Evolutionary conservation across 2,888 invertebrate species (phyloP).

Genomic region (Bellardia bayeri): DNA sequence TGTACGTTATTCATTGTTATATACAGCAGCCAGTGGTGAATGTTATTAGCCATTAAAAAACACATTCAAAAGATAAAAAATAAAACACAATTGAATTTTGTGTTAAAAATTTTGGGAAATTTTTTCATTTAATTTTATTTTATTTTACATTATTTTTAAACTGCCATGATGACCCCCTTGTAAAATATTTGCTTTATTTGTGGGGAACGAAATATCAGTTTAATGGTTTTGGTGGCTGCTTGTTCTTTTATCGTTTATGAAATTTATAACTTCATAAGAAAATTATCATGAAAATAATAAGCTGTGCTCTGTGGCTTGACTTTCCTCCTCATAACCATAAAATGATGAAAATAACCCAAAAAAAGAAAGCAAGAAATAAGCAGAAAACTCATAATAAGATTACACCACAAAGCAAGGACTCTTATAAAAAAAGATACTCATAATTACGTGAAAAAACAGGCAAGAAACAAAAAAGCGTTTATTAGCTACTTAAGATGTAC

Average conservation of each 20-base stretch:
- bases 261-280: slow-evolving; percentile 76
- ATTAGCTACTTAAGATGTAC: slow-evolving; percentile 70
- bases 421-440: slow-evolving; percentile 65
- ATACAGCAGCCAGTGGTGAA: slow-evolving; percentile 1
- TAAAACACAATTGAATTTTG: slow-evolving; percentile 69
- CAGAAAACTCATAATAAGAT: slow-evolving; percentile 61
- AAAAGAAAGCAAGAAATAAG: slow-evolving; percentile 39
- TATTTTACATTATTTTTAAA: slow-evolving; percentile 12
- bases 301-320: slow-evolving; percentile 59
- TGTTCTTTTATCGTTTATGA: slow-evolving; percentile 74
- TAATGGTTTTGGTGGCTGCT: slow-evolving; percentile 53
- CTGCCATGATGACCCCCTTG: slow-evolving; percentile 23
- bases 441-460: slow-evolving; percentile 65
- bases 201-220: background rate
- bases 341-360: slow-evolving; percentile 56
- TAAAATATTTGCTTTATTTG: slow-evolving; percentile 37
- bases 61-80: slow-evolving; percentile 62
- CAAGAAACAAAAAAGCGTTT: slow-evolving; percentile 52
- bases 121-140: slow-evolving; percentile 45
- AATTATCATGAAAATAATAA: slow-evolving; percentile 76
- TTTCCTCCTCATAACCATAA: slow-evolving; percentile 50
- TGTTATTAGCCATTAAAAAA: slow-evolving; percentile 64
- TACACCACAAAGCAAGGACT: slow-evolving; percentile 69
- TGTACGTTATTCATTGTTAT: slow-evolving; percentile 37
- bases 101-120: slow-evolving; percentile 27